Percentiles rank a stretch among this genome's conserved stretches.
Evolutionary conservation across 2,113 vertebrate genomes (phyloP).

Genomic region (Phrynosoma platyrhinos): DNA sequence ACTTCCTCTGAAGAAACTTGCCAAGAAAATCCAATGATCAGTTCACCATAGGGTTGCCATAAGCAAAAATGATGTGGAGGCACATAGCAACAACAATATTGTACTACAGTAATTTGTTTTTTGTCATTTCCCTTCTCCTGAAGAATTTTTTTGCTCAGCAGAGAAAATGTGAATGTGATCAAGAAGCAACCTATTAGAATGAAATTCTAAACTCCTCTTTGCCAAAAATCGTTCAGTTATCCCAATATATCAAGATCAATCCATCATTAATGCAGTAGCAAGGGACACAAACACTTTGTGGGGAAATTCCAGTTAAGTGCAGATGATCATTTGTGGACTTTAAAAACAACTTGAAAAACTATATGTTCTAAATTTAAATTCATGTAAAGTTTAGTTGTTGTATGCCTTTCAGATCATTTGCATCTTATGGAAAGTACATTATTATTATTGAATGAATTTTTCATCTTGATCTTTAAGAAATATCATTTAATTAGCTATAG

Average conservation of each 20-base stretch:
- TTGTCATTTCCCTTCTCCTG: background rate
- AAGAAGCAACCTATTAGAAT: background rate
- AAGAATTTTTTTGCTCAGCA: background rate
- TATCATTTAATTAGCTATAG: background rate
- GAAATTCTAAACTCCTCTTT: background rate
- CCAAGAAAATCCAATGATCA: too few species aligned
- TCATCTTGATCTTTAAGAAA: background rate
- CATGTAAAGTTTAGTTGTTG: background rate
- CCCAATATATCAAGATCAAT: too few species aligned
- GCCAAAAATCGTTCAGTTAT: background rate
- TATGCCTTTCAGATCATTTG: background rate
- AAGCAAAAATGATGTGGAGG: too few species aligned
- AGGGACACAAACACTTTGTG: background rate
- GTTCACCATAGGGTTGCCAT: too few species aligned
- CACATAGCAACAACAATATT: too few species aligned
- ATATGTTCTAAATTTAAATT: background rate
- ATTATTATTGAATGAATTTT: background rate
- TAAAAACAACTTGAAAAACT: background rate
- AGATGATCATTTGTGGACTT: background rate
- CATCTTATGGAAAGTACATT: background rate
- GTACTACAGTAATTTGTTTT: background rate
- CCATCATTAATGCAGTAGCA: background rate
- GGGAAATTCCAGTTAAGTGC: background rate
- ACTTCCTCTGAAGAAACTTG: too few species aligned
- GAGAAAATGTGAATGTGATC: background rate